Evolutionary conservation across 2,888 invertebrate genomes (phyloP).

Genomic region (Pelosia muscerda): DNA sequence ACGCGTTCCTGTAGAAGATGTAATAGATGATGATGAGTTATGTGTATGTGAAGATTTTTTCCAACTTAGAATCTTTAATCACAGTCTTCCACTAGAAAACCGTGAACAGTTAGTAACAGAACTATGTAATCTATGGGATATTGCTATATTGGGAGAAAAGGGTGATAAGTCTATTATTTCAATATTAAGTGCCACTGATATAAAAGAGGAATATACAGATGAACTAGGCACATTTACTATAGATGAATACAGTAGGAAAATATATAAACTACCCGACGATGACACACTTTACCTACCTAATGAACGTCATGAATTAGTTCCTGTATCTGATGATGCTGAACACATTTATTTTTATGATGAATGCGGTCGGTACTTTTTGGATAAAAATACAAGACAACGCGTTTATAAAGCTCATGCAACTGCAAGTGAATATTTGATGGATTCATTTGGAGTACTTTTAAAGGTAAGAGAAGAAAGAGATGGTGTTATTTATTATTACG

Average conservation of each 20-base stretch:
- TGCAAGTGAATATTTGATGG: constrained; percentile 81
- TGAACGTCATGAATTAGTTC: constrained; percentile 73
- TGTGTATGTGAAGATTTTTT: constrained; percentile 77
- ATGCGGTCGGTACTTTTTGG: constrained; percentile 78
- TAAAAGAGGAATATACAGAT: constrained; percentile 76
- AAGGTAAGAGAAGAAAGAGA: constrained; percentile 76
- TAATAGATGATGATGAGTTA: constrained; percentile 56
- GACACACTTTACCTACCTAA: constrained; percentile 72
- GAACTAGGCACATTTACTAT: constrained; percentile 74
- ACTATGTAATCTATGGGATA: constrained; percentile 76
- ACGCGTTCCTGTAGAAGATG: constrained; percentile 54
- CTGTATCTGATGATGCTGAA: constrained; percentile 70
- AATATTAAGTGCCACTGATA: constrained; percentile 74
- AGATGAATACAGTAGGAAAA: constrained; percentile 77
- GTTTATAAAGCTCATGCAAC: constrained; percentile 75
- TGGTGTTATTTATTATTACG: constrained; percentile 74
- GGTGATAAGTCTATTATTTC: constrained; percentile 77
- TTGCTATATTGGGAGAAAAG: constrained; percentile 71
- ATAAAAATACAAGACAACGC: constrained; percentile 68
- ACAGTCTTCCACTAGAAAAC: constrained; percentile 66
- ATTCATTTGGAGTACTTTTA: constrained; percentile 71
- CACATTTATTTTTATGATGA: constrained; percentile 79
- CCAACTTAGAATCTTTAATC: constrained; percentile 78
- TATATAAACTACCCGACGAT: constrained; percentile 71
- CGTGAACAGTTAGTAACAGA: constrained; percentile 77